Conservation (phyloP, 2,797 vertebrate species). For the Trachurus trachurus region DNA sequence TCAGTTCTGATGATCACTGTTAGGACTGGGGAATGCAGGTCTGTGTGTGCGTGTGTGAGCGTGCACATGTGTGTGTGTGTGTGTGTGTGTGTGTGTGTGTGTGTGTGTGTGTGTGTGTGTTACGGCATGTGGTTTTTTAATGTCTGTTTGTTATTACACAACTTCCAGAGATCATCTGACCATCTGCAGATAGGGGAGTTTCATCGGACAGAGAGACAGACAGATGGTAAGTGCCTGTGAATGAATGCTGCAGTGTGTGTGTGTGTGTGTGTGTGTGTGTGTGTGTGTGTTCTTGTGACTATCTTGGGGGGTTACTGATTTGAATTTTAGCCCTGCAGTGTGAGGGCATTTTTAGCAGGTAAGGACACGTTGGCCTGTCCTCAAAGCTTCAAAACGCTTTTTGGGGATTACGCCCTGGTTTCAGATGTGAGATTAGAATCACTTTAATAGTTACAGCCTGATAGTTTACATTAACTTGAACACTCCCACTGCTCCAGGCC, state of each 20-base stretch:
- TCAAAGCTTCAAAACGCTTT: neutral
- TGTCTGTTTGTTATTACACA: constrained; percentile 50
- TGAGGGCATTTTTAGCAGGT: neutral
- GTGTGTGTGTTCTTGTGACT: neutral
- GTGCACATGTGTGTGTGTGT: neutral
- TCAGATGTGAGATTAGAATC: neutral
- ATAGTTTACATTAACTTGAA: neutral
- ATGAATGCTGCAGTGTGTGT: neutral
- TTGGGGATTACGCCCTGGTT: neutral
- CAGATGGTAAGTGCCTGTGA: constrained; percentile 8
- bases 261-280: constrained; percentile 4
- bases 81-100: neutral
- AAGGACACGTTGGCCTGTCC: neutral
- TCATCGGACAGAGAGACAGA: constrained; percentile 22
- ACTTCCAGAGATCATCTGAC: constrained; percentile 43
- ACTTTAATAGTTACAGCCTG: neutral
- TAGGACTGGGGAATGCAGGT: too few relatives aligned
- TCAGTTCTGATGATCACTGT: too few relatives aligned
- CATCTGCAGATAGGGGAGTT: constrained; percentile 40
- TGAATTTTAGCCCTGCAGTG: neutral
- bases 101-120: neutral
- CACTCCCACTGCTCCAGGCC: neutral
- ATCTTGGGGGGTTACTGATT: neutral
- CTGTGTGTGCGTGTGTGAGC: neutral
- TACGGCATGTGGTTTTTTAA: neutral